phyloP scores from a whole-genome alignment of 2,113 vertebrate genomes.

The Dinomys branickii region DNA sequence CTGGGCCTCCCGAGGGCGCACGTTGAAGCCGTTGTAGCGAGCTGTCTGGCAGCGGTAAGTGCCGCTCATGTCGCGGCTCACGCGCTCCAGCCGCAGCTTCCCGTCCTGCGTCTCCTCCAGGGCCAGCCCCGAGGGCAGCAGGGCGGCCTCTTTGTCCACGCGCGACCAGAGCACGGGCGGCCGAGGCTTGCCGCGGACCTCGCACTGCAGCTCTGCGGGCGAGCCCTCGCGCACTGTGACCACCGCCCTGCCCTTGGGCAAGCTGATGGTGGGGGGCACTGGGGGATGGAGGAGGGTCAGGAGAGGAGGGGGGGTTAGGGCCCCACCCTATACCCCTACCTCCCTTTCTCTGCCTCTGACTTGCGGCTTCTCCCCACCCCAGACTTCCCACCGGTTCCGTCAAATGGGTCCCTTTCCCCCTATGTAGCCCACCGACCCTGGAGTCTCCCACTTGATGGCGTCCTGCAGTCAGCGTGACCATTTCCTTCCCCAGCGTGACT shows the following conservation, averaged over 20 bases:
- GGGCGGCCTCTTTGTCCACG: slow-evolving; percentile 91
- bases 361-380: not conserved
- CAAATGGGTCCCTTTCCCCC: not conserved
- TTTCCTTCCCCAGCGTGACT: not conserved
- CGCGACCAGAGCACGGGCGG: slow-evolving; percentile 97
- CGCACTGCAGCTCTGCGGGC: slow-evolving; percentile 92
- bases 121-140: slow-evolving; percentile 91
- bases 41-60: slow-evolving; percentile 97
- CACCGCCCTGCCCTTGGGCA: slow-evolving; percentile 91
- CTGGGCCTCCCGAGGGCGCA: slow-evolving; percentile 93
- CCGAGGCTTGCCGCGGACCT: slow-evolving; percentile 95
- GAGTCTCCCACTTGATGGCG: not conserved
- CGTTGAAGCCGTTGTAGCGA: slow-evolving; percentile 98
- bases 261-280: slow-evolving; percentile 94
- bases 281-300: not conserved
- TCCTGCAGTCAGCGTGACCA: not conserved
- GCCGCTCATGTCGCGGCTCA: slow-evolving; percentile 94
- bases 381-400: not conserved
- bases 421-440: not conserved
- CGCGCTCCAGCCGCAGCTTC: slow-evolving; percentile 91
- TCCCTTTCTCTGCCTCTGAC: fast-evolving
- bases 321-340: not conserved
- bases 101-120: slow-evolving; percentile 92
- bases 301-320: not conserved
- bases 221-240: slow-evolving; percentile 94